Evolutionary conservation across 2,888 invertebrate genomes (phyloP).

Genomic region (Caenorhabditis japonica): DNA sequence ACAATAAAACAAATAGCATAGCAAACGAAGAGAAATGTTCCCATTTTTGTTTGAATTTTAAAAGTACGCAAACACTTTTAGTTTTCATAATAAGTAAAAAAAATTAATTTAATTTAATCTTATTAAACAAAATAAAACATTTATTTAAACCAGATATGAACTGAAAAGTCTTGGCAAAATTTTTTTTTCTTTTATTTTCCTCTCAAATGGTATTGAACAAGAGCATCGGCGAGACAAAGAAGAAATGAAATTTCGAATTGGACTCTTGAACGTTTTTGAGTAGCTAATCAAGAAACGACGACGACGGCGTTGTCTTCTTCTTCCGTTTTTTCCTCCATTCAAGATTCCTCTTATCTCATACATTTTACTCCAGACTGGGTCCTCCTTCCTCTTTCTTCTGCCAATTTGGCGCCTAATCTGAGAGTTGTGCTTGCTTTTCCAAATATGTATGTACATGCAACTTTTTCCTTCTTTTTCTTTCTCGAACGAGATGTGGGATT

Average conservation of each 20-base stretch:
- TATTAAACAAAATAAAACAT: no score
- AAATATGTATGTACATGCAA: slow-evolving; percentile 28
- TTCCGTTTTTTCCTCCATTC: slow-evolving; percentile 4
- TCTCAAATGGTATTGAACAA: no score
- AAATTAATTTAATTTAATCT: no score
- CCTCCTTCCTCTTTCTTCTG: not conserved
- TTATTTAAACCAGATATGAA: no score
- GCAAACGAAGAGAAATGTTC: no score
- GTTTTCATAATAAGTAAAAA: no score
- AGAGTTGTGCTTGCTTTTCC: not conserved
- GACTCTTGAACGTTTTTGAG: slow-evolving; percentile 53
- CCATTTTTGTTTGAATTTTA: no score
- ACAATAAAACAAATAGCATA: no score
- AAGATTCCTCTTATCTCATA: not conserved
- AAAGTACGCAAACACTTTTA: no score
- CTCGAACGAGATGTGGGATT: not conserved
- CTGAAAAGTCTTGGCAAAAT: no score
- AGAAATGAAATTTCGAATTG: slow-evolving; percentile 35
- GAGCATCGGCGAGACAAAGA: no score
- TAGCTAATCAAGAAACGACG: slow-evolving; percentile 47
- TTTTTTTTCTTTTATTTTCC: no score
- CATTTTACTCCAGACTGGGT: not conserved
- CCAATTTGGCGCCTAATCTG: slow-evolving; percentile 22
- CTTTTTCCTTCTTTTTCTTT: slow-evolving; percentile 27
- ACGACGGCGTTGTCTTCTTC: slow-evolving; percentile 5